Evolutionary conservation across 2,797 vertebrate genomes (phyloP), one percentile per base, ranked within the genome.

Genomic region (Moxostoma hubbsi): DNA sequence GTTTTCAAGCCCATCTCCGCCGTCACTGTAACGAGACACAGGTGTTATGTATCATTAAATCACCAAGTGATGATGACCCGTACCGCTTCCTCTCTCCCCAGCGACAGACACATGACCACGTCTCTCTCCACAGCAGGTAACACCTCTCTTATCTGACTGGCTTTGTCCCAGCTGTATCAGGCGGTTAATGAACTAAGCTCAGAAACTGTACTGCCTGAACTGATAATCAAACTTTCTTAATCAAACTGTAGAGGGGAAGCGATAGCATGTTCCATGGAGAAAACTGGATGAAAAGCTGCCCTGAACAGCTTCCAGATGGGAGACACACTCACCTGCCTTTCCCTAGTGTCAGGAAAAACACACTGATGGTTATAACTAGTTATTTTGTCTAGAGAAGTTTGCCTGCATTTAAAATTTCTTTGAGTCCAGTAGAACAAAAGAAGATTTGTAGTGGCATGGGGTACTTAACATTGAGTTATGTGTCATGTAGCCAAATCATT

Each of bases 381-480:
- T 84, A 87, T 91, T 90, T 85, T 75, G 78, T 86, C 86, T 81
- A 78, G 80, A 86, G 87, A 82, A 75, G 78, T 80, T 92, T 89
- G 90, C 88, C 73, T 92, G 88, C 81, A 57, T 87, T 88, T 81
- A 85, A 77, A 87, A 88, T 89, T 90, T 91, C 86, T 88, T 79
- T 84, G 84, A 89, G 86, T 89, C 86, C 62, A 85, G 83, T 74
- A 80, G 83, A 93, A 93, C 92, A 93, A 93, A 94, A 91, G 89
- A 73, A 84, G 83, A 92, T 92, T 93, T 93, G 92, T 93, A 81
- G 87, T 79, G 81, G 81, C 73, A 81, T 87, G 64, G 62, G 59
- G 58, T 63, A 65, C 62, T 54, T 12, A 24, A 16, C 79, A 75
- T 81, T 87, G 81, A 79, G 82, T 85, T 84, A 81, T 84, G 86